Percentiles rank a stretch among this genome's conserved stretches.
Evolutionary conservation across 2,797 vertebrate species (phyloP).

Genomic region (Myripristis murdjan): DNA sequence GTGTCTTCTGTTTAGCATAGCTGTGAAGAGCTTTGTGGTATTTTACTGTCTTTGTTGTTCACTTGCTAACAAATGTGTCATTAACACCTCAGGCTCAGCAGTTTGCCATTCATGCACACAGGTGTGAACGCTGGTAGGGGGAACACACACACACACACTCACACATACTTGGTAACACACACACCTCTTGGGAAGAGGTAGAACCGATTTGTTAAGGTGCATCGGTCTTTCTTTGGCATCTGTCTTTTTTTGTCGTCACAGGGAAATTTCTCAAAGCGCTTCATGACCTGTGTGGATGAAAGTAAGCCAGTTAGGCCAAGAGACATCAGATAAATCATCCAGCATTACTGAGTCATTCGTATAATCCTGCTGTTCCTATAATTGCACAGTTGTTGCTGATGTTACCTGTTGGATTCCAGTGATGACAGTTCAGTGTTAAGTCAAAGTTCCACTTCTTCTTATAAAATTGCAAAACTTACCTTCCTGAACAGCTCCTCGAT

Average conservation of each 20-base stretch:
- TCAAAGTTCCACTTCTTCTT: not conserved
- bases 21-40: too few relatives aligned
- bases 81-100: too few relatives aligned
- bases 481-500: conserved; percentile 78
- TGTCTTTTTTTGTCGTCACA: not conserved
- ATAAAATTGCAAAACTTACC: conserved; percentile 57
- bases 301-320: conserved; percentile 4
- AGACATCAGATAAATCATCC: not conserved
- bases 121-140: too few relatives aligned
- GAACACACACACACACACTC: too few relatives aligned
- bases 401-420: not conserved
- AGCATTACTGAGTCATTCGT: not conserved
- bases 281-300: conserved; percentile 71
- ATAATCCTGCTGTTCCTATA: too few relatives aligned
- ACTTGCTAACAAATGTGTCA: too few relatives aligned
- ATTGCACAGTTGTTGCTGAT: not conserved
- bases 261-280: conserved; percentile 54
- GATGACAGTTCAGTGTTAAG: not conserved
- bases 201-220: conserved; percentile 62
- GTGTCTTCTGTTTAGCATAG: too few relatives aligned
- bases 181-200: conserved; percentile 80
- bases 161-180: too few relatives aligned
- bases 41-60: too few relatives aligned
- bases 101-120: too few relatives aligned
- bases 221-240: conserved; percentile 81